phyloP scores from a whole-genome alignment of 1,140 invertebrate species.

The Ceratitis capitata region DNA sequence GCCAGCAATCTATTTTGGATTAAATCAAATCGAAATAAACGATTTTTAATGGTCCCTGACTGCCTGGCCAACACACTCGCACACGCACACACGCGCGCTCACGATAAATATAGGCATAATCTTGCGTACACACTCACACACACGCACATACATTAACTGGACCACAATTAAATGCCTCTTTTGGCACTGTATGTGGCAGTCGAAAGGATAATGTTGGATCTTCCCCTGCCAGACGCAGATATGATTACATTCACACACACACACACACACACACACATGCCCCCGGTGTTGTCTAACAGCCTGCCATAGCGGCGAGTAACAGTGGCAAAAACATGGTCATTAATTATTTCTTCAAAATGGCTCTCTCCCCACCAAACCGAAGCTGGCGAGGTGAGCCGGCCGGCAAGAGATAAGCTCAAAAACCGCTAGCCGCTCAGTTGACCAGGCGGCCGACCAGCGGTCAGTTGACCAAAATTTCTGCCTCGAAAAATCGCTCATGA shows the following conservation, averaged over 20 bases:
- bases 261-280: not conserved
- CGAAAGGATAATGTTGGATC: slow-evolving; percentile 16
- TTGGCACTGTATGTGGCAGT: not conserved
- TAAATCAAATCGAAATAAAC: slow-evolving; percentile 66
- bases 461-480: not conserved
- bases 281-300: not conserved
- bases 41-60: slow-evolving; percentile 63
- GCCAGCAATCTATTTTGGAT: slow-evolving; percentile 58
- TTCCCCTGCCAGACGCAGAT: not conserved
- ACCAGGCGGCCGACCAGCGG: slow-evolving; percentile 38
- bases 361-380: slow-evolving; percentile 14
- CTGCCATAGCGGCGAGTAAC: slow-evolving; percentile 45
- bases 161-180: slow-evolving; percentile 18
- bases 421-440: slow-evolving; percentile 39
- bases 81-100: not conserved
- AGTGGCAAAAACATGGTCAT: slow-evolving; percentile 66
- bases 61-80: not conserved
- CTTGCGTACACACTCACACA: not conserved
- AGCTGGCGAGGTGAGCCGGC: no score
- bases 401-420: slow-evolving; percentile 58
- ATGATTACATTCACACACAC: not conserved
- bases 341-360: slow-evolving; percentile 65
- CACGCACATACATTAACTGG: not conserved
- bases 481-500: not conserved
- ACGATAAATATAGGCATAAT: not conserved